Percentiles rank a stretch among this genome's conserved stretches.
phyloP scores from a whole-genome alignment of 92 coral and sea anemone genomes.

The Epizoanthus stellaris region DNA sequence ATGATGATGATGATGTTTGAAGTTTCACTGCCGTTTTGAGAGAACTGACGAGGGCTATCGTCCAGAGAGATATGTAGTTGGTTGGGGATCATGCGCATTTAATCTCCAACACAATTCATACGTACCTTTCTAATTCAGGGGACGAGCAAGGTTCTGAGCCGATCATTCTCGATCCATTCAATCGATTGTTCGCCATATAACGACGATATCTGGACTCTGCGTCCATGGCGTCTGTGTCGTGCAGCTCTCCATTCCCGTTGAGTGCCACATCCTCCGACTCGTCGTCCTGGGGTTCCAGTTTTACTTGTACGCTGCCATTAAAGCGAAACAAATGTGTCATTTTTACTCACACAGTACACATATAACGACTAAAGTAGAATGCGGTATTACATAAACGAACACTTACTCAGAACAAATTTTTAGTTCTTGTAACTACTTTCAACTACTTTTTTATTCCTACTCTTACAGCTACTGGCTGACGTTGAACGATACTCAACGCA shows the following conservation, averaged over 20 bases:
- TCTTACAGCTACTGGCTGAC: no score
- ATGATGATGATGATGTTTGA: no score
- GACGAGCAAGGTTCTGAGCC: background rate
- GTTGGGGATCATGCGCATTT: no score
- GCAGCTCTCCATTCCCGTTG: slow-evolving; percentile 58
- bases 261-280: slow-evolving; percentile 63
- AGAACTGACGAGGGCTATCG: no score
- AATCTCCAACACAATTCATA: no score
- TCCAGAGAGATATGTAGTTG: no score
- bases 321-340: background rate
- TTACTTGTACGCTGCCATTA: slow-evolving; percentile 80
- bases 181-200: slow-evolving; percentile 46
- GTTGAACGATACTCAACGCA: no score
- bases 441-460: no score
- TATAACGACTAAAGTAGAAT: background rate
- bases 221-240: slow-evolving; percentile 47
- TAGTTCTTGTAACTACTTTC: no score
- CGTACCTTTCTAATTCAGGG: slow-evolving; percentile 11
- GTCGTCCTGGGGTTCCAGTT: slow-evolving; percentile 98
- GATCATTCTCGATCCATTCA: slow-evolving; percentile 30
- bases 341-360: background rate
- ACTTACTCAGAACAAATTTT: no score
- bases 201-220: slow-evolving; percentile 47
- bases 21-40: no score
- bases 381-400: background rate